Percentiles rank a stretch among this genome's conserved stretches.
These are phyloP conservation scores for Gryllus longicercus DNA, from an alignment of 2,888 invertebrate genomes.

Conservation along the genomic window DNA sequence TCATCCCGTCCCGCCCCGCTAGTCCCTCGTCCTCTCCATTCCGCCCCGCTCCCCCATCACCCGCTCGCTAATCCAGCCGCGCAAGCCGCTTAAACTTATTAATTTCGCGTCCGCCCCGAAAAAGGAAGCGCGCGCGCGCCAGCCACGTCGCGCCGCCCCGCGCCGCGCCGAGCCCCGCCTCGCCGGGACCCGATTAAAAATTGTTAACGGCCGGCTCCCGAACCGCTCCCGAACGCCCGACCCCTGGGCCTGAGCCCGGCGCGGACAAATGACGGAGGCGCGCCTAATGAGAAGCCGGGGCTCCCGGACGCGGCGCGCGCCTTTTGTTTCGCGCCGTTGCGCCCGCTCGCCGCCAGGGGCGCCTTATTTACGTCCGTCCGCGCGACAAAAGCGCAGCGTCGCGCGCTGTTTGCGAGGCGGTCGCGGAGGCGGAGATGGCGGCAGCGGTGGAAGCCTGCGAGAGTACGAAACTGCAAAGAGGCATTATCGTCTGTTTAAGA, in stretches of 20 bases:
- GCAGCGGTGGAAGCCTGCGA: too few relatives aligned
- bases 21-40: too few relatives aligned
- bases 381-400: too few relatives aligned
- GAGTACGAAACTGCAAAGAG: too few relatives aligned
- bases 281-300: constrained; percentile 8
- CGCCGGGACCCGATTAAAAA: neutral
- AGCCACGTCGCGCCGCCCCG: neutral
- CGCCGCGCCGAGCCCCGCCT: neutral
- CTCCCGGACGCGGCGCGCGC: too few relatives aligned
- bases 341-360: too few relatives aligned
- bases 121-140: neutral
- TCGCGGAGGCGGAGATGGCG: too few relatives aligned
- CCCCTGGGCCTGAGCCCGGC: neutral
- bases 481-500: too few relatives aligned
- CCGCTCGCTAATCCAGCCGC: neutral
- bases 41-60: neutral
- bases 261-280: neutral
- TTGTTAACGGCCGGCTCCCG: neutral
- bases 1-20: neutral
- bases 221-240: neutral
- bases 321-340: too few relatives aligned
- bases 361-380: too few relatives aligned
- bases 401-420: too few relatives aligned
- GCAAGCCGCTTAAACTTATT: constrained; percentile 17
- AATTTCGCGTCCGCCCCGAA: constrained; percentile 17